Conservation (phyloP, 2,113 vertebrate species). For the Laticauda colubrina region DNA sequence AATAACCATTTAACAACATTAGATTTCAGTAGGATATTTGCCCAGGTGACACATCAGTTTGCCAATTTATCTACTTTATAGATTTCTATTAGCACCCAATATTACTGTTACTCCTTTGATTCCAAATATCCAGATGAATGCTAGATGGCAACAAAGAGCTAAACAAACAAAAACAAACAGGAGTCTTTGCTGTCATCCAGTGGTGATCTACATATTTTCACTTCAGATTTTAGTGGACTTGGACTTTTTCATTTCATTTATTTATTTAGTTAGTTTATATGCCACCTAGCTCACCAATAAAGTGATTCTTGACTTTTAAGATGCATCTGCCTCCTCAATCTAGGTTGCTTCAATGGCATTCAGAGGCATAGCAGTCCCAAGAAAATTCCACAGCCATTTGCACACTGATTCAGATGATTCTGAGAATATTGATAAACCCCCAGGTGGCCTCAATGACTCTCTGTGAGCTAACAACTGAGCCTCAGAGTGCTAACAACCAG, state of each 20-base stretch:
- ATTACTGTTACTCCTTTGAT: not conserved
- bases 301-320: not conserved
- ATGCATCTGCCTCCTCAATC: not conserved
- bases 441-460: not conserved
- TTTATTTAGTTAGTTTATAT: not conserved
- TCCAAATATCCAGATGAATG: not conserved
- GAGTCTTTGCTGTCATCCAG: not conserved
- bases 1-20: not conserved
- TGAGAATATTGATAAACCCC: not conserved
- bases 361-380: not conserved
- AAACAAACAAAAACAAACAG: not conserved
- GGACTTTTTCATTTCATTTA: not conserved
- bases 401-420: not conserved
- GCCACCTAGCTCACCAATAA: not conserved
- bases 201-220: not conserved
- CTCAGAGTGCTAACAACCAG: not conserved
- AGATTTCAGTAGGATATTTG: not conserved
- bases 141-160: not conserved
- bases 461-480: not conserved
- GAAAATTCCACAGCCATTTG: not conserved
- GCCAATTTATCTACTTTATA: not conserved
- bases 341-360: not conserved
- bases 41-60: not conserved
- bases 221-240: not conserved
- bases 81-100: not conserved